These are phyloP conservation scores for Hemicrepidius hirtus DNA, from an alignment of 2,888 invertebrate species.

Conservation along the genomic window DNA sequence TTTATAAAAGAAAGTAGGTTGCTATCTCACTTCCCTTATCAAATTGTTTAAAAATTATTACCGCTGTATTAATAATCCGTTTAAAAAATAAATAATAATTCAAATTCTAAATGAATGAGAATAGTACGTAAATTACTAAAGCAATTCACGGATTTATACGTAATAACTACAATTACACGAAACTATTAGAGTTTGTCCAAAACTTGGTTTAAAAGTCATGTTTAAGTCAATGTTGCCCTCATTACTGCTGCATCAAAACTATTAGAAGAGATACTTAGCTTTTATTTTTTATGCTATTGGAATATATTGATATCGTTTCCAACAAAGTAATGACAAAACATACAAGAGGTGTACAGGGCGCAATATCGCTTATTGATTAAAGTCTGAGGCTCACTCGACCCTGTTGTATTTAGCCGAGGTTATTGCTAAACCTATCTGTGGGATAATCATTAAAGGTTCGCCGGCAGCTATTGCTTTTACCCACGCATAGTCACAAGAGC, in stretches of 20 bases:
- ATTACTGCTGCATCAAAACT: background rate
- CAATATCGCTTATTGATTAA: constrained; percentile 47
- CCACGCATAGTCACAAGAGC: constrained; percentile 41
- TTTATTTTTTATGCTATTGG: constrained; percentile 10
- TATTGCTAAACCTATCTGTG: constrained; percentile 48
- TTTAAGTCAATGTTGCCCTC: constrained; percentile 4
- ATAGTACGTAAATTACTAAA: too few species aligned
- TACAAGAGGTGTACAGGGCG: constrained; percentile 33
- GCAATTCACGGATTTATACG: too few species aligned
- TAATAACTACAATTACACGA: too few species aligned
- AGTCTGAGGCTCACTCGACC: constrained; percentile 39
- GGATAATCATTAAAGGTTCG: constrained; percentile 49
- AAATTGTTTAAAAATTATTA: too few species aligned
- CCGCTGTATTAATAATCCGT: too few species aligned
- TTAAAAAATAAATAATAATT: too few species aligned
- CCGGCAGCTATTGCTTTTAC: constrained; percentile 50
- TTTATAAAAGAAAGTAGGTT: too few species aligned
- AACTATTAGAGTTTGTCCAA: too few species aligned
- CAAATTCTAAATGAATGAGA: too few species aligned
- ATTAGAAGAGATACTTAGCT: background rate
- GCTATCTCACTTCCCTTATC: too few species aligned
- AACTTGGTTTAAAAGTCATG: too few species aligned
- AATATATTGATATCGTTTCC: constrained; percentile 20
- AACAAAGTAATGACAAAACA: constrained; percentile 28
- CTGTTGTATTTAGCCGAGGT: constrained; percentile 49